These are phyloP conservation scores for Globodera ellingtonae DNA, from an alignment of 1,140 invertebrate species.

Conservation along the genomic window DNA sequence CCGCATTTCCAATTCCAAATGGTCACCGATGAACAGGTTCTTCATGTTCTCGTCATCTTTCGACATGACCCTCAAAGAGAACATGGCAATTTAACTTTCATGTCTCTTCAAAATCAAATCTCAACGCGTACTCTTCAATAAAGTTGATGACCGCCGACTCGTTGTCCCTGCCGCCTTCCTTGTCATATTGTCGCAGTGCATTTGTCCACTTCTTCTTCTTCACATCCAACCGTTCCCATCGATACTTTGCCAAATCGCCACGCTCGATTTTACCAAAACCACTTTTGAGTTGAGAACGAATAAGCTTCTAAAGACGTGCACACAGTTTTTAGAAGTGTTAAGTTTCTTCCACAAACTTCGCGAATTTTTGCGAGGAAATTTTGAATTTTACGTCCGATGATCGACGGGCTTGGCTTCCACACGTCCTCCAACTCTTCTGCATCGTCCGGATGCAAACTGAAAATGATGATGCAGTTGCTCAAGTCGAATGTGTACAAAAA, in stretches of 20 bases:
- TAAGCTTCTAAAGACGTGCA: slow-evolving; percentile 5
- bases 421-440: slow-evolving; percentile 27
- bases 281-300: neutral
- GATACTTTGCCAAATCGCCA: slow-evolving; percentile 11
- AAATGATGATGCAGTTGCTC: neutral
- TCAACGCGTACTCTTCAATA: neutral
- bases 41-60: slow-evolving; percentile 5
- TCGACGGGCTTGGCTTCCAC: slow-evolving; percentile 27
- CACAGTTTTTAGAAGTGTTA: neutral
- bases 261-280: neutral
- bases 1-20: slow-evolving; percentile 21
- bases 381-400: slow-evolving; percentile 23
- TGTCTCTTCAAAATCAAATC: too few relatives aligned
- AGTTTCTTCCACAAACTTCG: slow-evolving; percentile 3
- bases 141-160: slow-evolving; percentile 9
- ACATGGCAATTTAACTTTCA: too few relatives aligned
- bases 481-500: neutral
- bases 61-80: neutral
- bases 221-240: neutral
- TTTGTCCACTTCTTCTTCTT: slow-evolving; percentile 1
- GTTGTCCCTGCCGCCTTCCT: slow-evolving; percentile 5
- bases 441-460: slow-evolving; percentile 27
- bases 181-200: neutral
- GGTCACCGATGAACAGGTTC: slow-evolving; percentile 21
- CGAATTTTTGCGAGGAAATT: slow-evolving; percentile 12